Conservation (phyloP, 2,113 vertebrate genomes). For the Aix galericulata region DNA sequence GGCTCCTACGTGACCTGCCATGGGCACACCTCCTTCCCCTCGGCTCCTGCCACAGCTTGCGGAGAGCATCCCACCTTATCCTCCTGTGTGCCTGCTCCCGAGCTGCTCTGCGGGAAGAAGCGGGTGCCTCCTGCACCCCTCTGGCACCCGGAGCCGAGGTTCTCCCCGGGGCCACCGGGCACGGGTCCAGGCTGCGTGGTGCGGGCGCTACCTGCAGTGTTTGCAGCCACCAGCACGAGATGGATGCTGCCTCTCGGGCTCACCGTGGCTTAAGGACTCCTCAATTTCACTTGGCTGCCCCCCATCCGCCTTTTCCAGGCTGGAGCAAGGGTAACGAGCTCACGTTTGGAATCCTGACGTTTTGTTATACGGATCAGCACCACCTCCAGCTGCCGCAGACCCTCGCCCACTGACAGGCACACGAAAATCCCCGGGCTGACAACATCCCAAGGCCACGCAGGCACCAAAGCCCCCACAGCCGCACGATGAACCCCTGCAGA, state of each 20-base stretch:
- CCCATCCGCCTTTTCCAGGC: neutral
- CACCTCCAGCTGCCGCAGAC: neutral
- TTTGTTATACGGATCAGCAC: neutral
- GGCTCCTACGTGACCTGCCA: neutral
- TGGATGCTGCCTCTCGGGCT: neutral
- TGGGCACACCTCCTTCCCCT: neutral
- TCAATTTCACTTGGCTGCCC: neutral
- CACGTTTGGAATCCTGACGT: fast-evolving
- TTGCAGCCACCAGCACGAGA: neutral
- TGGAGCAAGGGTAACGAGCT: neutral
- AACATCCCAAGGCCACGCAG: fast-evolving
- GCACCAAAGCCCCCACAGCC: neutral
- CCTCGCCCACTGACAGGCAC: fast-evolving
- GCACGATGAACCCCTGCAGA: neutral
- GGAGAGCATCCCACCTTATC: fast-evolving
- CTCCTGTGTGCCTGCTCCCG: fast-evolving
- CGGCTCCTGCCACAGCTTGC: fast-evolving
- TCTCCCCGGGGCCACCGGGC: neutral
- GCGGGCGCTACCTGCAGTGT: fast-evolving
- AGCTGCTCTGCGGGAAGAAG: neutral
- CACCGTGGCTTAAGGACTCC: neutral
- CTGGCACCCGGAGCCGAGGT: fast-evolving
- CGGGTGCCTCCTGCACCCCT: neutral
- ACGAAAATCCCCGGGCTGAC: fast-evolving
- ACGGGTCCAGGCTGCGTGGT: neutral